Evolutionary conservation across 2,797 vertebrate species (phyloP).

Genomic region (Sitta carolinensis): DNA sequence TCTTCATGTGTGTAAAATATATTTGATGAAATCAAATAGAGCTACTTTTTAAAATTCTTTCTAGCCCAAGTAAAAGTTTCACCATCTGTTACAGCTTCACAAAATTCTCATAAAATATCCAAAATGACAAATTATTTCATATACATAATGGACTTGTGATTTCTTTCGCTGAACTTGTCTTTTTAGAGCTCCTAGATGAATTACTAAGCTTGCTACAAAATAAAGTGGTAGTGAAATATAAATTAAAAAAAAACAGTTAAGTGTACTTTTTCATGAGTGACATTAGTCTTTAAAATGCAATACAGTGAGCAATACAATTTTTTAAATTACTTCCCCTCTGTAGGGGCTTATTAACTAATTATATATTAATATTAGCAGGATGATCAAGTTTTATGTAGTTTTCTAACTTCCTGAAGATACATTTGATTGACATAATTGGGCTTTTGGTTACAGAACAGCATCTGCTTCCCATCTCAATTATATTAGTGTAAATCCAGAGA

Average conservation of each 20-base stretch:
- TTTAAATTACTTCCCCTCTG: constrained; percentile 35
- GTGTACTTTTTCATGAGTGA: background rate
- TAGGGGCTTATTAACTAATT: constrained; percentile 47
- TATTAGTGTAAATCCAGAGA: constrained; percentile 7
- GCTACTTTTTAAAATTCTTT: constrained; percentile 12
- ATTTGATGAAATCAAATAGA: constrained; percentile 9
- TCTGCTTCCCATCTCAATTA: constrained; percentile 30
- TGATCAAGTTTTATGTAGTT: constrained; percentile 33
- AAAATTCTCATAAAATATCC: constrained; percentile 41
- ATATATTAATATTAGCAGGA: constrained; percentile 43
- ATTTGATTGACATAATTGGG: constrained; percentile 59
- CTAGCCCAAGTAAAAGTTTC: constrained; percentile 26
- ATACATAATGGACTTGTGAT: background rate
- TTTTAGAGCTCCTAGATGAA: background rate
- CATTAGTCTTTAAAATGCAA: constrained; percentile 32
- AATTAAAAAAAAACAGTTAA: background rate
- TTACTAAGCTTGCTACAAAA: background rate
- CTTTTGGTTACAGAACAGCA: constrained; percentile 37
- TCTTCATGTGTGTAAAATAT: background rate
- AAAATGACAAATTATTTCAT: constrained; percentile 7
- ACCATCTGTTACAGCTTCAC: constrained; percentile 28
- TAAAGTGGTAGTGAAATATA: background rate
- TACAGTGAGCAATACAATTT: background rate
- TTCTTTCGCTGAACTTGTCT: background rate
- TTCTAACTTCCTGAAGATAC: constrained; percentile 46